These are phyloP conservation scores for Peromyscus maniculatus DNA, from an alignment of 2,113 vertebrate genomes.

Conservation along the genomic window DNA sequence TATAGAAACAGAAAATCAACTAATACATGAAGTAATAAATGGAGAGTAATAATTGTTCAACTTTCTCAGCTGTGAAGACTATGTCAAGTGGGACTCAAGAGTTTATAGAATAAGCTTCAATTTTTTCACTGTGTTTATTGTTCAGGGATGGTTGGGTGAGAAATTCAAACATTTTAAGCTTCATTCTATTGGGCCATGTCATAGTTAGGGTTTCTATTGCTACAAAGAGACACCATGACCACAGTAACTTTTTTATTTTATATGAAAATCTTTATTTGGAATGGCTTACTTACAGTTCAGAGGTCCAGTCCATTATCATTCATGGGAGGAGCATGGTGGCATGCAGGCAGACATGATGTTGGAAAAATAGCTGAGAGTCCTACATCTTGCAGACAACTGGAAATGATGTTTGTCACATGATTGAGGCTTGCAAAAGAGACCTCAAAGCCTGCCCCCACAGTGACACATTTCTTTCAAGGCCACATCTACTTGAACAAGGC, in stretches of 20 bases:
- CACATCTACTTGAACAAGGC: not conserved
- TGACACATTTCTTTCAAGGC: not conserved
- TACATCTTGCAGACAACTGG: not conserved
- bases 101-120: not conserved
- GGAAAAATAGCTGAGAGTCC: not conserved
- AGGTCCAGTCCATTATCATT: not conserved
- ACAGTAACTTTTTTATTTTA: not conserved
- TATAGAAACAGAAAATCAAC: not conserved
- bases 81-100: not conserved
- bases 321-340: not conserved
- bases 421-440: not conserved
- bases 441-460: not conserved
- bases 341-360: not conserved
- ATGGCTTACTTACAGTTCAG: not conserved
- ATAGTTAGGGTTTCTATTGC: not conserved
- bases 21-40: not conserved
- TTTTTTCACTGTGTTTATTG: not conserved
- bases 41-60: not conserved
- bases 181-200: not conserved
- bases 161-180: not conserved
- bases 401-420: not conserved
- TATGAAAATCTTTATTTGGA: not conserved
- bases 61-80: constrained; percentile 12
- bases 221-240: not conserved
- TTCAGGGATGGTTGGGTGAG: not conserved